phyloP scores from a whole-genome alignment of 2,888 invertebrate species.

The Andrena flavipes region DNA sequence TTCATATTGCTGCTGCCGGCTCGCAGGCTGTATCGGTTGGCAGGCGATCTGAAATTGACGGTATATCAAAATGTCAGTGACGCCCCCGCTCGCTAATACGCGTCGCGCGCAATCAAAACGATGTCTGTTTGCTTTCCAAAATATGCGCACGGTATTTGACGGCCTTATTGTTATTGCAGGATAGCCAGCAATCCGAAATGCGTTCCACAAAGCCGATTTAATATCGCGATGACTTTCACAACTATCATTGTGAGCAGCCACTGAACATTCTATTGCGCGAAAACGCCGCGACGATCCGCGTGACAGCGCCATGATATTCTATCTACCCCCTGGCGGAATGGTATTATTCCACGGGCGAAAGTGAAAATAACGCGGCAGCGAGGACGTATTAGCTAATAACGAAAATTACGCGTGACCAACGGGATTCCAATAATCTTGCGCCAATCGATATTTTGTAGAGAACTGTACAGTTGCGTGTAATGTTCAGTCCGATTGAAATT shows the following conservation, averaged over 20 bases:
- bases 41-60: constrained; percentile 43
- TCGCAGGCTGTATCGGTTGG: constrained; percentile 43
- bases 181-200: constrained; percentile 14
- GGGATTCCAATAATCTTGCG: background rate
- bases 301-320: background rate
- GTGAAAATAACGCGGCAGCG: background rate
- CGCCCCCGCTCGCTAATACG: background rate
- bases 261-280: constrained; percentile 6
- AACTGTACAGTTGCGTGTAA: too few relatives aligned
- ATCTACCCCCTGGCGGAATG: background rate
- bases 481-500: too few relatives aligned
- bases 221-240: constrained; percentile 33
- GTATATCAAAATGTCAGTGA: constrained; percentile 25
- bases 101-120: background rate
- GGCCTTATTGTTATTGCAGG: constrained; percentile 31
- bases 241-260: constrained; percentile 25
- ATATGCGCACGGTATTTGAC: constrained; percentile 20
- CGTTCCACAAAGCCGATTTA: constrained; percentile 44
- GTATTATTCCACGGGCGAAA: background rate
- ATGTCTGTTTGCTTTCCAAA: background rate
- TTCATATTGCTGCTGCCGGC: constrained; percentile 60
- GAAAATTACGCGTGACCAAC: background rate
- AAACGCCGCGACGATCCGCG: constrained; percentile 21
- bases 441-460: background rate
- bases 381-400: background rate